Evolutionary conservation across 1,140 invertebrate species (phyloP).

Genomic region (Eumaeus atala): DNA sequence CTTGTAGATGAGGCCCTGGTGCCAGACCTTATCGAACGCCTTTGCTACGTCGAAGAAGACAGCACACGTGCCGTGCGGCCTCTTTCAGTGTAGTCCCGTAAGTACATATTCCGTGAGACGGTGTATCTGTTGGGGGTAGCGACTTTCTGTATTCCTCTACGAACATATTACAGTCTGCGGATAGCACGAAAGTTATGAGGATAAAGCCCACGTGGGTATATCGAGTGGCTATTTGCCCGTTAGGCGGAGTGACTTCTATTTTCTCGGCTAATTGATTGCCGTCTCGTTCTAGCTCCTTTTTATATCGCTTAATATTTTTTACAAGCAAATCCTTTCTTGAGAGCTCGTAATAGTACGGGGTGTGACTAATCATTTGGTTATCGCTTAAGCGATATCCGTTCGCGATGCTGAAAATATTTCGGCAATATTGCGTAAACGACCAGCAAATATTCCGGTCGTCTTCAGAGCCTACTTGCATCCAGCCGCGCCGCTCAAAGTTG

Average conservation of each 20-base stretch:
- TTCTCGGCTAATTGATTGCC: constrained; percentile 90
- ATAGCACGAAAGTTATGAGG: constrained; percentile 94
- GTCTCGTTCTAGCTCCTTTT: constrained; percentile 93
- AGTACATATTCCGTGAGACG: too few species aligned
- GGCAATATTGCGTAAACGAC: constrained; percentile 92
- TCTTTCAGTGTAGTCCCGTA: too few species aligned
- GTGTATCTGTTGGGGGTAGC: constrained; percentile 93
- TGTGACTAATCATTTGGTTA: constrained; percentile 94
- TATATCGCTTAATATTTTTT: constrained; percentile 96
- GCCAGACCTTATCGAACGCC: too few species aligned
- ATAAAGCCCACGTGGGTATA: constrained; percentile 92
- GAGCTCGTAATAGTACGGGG: constrained; percentile 95
- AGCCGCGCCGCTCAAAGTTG: too few species aligned
- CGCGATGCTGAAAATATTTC: constrained; percentile 94
- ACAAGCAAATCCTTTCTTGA: constrained; percentile 95
- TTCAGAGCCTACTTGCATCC: too few species aligned
- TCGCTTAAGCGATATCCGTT: constrained; percentile 93
- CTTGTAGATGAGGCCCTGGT: too few species aligned
- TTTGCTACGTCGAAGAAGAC: too few species aligned
- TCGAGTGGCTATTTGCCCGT: constrained; percentile 83
- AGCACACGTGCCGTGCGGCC: too few species aligned
- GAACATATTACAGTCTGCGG: constrained; percentile 97
- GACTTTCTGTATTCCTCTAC: constrained; percentile 96
- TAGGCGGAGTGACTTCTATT: constrained; percentile 62
- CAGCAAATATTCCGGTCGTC: constrained; percentile 78